phyloP scores from a whole-genome alignment of 2,888 invertebrate species.

The Meloe dianella region DNA sequence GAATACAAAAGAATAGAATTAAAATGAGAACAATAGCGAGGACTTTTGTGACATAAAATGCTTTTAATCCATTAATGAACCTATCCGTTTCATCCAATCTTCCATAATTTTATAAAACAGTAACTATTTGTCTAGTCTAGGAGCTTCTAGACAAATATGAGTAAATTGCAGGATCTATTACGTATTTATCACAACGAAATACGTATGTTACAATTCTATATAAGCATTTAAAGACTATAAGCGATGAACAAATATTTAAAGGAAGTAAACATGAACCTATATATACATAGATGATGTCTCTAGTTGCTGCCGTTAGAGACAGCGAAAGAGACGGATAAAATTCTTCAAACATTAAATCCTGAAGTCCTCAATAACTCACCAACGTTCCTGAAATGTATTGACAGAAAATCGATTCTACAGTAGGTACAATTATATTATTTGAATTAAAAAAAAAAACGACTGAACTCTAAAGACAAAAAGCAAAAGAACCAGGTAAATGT shows the following conservation, averaged over 20 bases:
- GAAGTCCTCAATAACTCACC: neutral
- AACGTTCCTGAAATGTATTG: neutral
- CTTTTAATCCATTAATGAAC: neutral
- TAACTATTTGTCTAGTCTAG: too few species aligned
- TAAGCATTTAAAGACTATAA: conserved; percentile 18
- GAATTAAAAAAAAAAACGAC: conserved; percentile 8
- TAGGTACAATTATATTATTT: neutral
- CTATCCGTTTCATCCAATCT: too few species aligned
- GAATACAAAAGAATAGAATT: neutral
- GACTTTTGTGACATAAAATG: neutral
- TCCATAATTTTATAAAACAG: too few species aligned
- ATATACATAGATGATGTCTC: conserved; percentile 22
- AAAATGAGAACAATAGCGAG: neutral
- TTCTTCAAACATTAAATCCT: neutral
- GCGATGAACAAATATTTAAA: conserved; percentile 26
- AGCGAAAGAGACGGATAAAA: too few species aligned
- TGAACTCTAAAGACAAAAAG: conserved; percentile 18
- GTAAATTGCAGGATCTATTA: too few species aligned
- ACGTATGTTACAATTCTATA: conserved; percentile 26
- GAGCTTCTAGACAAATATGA: too few species aligned
- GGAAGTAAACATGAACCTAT: conserved; percentile 22
- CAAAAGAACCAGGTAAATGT: neutral
- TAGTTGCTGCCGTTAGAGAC: too few species aligned
- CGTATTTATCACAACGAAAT: conserved; percentile 15
- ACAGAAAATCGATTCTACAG: neutral